Evolutionary conservation across 2,797 vertebrate species (phyloP).

Genomic region (Sebastiscus albofasciatus): DNA sequence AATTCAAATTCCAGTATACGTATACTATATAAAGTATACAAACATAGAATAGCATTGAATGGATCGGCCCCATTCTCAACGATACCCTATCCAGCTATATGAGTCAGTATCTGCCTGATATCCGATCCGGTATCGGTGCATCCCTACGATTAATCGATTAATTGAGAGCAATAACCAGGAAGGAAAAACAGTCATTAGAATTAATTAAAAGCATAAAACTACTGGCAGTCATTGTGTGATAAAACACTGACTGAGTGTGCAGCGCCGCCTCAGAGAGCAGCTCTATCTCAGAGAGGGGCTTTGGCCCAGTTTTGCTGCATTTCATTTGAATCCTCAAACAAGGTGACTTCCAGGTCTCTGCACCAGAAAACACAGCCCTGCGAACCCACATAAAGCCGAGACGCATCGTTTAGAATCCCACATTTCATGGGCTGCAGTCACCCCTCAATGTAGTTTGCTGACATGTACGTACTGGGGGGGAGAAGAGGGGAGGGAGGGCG

Average conservation of each 20-base stretch:
- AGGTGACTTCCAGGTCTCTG: slow-evolving; percentile 69
- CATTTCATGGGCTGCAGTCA: slow-evolving; percentile 44
- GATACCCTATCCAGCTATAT: no score
- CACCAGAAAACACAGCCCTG: slow-evolving; percentile 16
- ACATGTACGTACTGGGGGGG: slow-evolving; percentile 14
- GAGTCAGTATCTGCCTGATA: no score
- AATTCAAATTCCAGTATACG: no score
- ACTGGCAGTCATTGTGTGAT: slow-evolving; percentile 4
- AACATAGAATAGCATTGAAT: no score
- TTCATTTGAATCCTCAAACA: slow-evolving; percentile 48
- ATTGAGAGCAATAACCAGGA: background rate
- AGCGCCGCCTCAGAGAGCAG: slow-evolving; percentile 19
- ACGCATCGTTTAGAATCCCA: slow-evolving; percentile 12
- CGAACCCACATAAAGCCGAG: slow-evolving; percentile 10
- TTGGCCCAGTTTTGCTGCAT: slow-evolving; percentile 61
- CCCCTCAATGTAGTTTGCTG: slow-evolving; percentile 48
- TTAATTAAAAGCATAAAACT: background rate
- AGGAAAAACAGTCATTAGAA: slow-evolving; percentile 10
- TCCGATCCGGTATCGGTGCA: no score
- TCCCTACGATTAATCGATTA: background rate
- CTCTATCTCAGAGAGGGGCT: slow-evolving; percentile 1
- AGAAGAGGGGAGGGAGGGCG: slow-evolving; percentile 26
- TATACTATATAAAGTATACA: no score
- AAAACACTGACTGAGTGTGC: slow-evolving; percentile 6
- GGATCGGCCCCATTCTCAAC: no score